These are phyloP conservation scores for Dasysyrphus tricinctus DNA, from an alignment of 2,888 invertebrate species.

Conservation along the genomic window DNA sequence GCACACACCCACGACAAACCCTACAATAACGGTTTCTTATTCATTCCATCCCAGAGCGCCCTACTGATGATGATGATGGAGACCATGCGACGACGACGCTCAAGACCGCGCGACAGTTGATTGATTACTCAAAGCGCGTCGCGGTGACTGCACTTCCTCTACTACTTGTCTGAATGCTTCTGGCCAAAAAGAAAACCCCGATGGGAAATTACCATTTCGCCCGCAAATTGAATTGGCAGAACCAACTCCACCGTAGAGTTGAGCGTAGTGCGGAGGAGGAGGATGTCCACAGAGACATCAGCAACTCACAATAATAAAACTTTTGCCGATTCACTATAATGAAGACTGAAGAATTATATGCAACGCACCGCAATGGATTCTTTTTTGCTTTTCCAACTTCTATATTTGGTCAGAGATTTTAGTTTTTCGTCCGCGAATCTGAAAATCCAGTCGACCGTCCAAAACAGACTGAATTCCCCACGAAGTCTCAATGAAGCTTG, in stretches of 20 bases:
- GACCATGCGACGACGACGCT: constrained; percentile 42
- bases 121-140: constrained; percentile 73
- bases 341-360: background rate
- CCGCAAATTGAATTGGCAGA: constrained; percentile 67
- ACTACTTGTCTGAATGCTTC: constrained; percentile 40
- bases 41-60: constrained; percentile 37
- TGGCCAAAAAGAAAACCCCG: constrained; percentile 52
- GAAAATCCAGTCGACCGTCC: constrained; percentile 67
- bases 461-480: constrained; percentile 73
- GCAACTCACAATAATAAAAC: constrained; percentile 24
- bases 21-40: constrained; percentile 41
- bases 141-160: constrained; percentile 66
- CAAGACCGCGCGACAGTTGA: constrained; percentile 66
- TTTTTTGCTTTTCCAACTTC: background rate
- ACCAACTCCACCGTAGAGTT: background rate
- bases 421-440: constrained; percentile 27
- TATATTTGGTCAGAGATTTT: constrained; percentile 1
- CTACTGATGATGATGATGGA: constrained; percentile 47
- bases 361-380: constrained; percentile 28
- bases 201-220: constrained; percentile 68
- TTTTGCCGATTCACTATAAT: constrained; percentile 19
- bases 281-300: constrained; percentile 1
- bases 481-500: constrained; percentile 66
- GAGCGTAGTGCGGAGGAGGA: background rate
- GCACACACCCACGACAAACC: constrained; percentile 28